phyloP scores from a whole-genome alignment of 1,140 invertebrate species.

The Drosophila prosaltans region DNA sequence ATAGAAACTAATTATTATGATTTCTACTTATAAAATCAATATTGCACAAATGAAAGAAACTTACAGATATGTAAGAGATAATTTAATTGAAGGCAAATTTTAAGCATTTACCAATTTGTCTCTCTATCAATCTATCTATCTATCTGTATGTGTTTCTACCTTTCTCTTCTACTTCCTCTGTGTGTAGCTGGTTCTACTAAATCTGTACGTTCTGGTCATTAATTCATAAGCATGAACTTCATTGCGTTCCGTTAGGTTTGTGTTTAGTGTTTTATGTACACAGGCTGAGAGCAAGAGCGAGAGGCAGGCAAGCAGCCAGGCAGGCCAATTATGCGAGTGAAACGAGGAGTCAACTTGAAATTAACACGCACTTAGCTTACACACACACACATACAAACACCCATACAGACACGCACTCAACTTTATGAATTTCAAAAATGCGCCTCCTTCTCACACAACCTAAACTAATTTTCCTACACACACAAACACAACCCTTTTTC shows the following conservation, averaged over 20 bases:
- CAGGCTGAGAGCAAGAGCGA: slow-evolving; percentile 15
- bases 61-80: not conserved
- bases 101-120: not conserved
- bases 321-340: slow-evolving; percentile 59
- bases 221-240: slow-evolving; percentile 79
- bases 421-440: slow-evolving; percentile 79
- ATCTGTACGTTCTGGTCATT: slow-evolving; percentile 45
- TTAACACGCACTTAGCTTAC: slow-evolving; percentile 55
- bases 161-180: not conserved
- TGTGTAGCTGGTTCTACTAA: not conserved
- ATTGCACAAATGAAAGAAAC: not conserved
- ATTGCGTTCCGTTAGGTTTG: slow-evolving; percentile 59
- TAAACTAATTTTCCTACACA: slow-evolving; percentile 67
- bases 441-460: slow-evolving; percentile 44
- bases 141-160: not conserved
- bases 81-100: not conserved
- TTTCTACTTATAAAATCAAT: not conserved
- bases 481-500: slow-evolving; percentile 25
- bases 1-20: not conserved
- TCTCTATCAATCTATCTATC: not conserved
- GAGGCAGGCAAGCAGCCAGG: slow-evolving; percentile 43
- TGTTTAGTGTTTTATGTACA: slow-evolving; percentile 22
- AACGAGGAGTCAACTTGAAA: slow-evolving; percentile 64
- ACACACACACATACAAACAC: slow-evolving; percentile 21
- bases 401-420: slow-evolving; percentile 37